Base-by-base conservation (phyloP, 2,888 invertebrate species). In the Anodontia alba region DNA sequence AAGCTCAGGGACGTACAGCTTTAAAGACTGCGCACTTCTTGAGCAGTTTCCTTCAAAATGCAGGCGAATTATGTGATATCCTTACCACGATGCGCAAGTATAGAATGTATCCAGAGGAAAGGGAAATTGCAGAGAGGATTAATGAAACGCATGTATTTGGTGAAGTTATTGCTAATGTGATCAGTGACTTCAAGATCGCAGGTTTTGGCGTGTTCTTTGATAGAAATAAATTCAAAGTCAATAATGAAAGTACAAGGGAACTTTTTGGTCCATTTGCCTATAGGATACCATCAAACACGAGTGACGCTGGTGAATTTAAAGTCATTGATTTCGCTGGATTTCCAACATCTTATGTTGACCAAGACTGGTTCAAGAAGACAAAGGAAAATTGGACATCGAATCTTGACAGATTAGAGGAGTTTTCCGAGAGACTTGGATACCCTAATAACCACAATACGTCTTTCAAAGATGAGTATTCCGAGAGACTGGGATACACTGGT, bases 1-100 rank as follows among this genome's bases (percentile, higher is more conserved):
- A 97, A 92, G 98, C 98, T 92, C 98, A 99, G 95, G 98, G 98
- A 0, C 97, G 98, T 94, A 98, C 98, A 97, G 99, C 98, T 1
- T 96, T 98, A n/a, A 96, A 99, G 72, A 95, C 99, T 57, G 97
- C 99, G 0, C 98, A 99, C 94, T 99, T 99, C 93, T 97, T 99
- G 87, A 98, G 98, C 92, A 97, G 97, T 26, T 99, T 98, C 94
- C 95, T 98, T 85, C 98, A 98, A 85, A 92, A 90, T 79, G 87
- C 89, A 0, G 81, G 86, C 51, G 84, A 88, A 0, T 73, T 80
- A 26, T 90, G 92, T 71, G 87, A 86, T 66, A 91, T 87, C 66
- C 90, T 90, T 1, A 77, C 83, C 51, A 74, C 89, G 0, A 70
- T 78, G 31, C 89, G 90, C 10, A 88, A 62, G 29, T 62, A 62